A percentile compares a stretch with the other conserved stretches of the same genome.
These are phyloP conservation scores for Nyctibius grandis DNA, from an alignment of 2,797 vertebrate genomes.

Conservation along the genomic window DNA sequence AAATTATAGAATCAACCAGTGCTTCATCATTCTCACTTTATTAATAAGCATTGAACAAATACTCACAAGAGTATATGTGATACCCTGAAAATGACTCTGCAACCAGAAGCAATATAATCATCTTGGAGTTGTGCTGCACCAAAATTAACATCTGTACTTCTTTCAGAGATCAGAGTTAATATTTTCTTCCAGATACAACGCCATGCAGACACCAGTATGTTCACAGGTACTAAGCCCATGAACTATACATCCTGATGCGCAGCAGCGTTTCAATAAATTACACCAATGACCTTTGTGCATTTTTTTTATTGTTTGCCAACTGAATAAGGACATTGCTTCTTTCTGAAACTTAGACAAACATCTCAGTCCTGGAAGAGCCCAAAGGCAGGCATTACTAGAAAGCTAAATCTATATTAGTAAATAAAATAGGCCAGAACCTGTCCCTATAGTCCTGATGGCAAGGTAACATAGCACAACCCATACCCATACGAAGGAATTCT, in stretches of 20 bases:
- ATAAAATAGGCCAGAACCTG: not conserved
- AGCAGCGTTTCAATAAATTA: accelerated
- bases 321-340: not conserved
- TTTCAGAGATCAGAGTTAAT: not conserved
- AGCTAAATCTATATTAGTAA: not conserved
- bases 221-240: not conserved
- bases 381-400: not conserved
- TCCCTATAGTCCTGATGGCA: not conserved
- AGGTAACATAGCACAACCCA: not conserved
- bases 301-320: not conserved
- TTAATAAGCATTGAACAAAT: not conserved
- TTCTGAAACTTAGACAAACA: not conserved
- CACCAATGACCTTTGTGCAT: not conserved
- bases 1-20: not conserved
- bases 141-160: not conserved
- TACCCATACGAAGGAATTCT: not conserved
- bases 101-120: not conserved
- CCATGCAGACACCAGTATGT: not conserved
- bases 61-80: not conserved
- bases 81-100: not conserved
- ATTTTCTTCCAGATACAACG: not conserved
- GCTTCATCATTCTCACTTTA: not conserved
- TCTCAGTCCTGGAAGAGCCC: not conserved
- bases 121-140: not conserved
- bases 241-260: not conserved